Evolutionary conservation across 2,113 vertebrate species (phyloP).

Genomic region (Brienomyrus brachyistius): DNA sequence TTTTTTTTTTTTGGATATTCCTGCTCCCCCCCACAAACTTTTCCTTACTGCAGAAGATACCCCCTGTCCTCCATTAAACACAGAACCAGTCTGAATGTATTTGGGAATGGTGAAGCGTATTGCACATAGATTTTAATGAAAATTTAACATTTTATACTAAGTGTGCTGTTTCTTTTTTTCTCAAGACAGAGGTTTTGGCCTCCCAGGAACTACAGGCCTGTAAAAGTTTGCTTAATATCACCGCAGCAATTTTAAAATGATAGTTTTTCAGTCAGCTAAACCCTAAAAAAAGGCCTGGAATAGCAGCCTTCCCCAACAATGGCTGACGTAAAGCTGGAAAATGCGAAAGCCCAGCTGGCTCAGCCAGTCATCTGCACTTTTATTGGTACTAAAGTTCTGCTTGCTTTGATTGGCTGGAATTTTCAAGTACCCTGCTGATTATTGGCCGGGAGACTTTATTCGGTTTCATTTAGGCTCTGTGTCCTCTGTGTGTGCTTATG

Average conservation of each 20-base stretch:
- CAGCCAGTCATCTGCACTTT: background rate
- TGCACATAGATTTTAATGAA: background rate
- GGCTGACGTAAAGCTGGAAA: background rate
- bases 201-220: background rate
- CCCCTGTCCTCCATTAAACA: background rate
- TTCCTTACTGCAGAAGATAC: background rate
- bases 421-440: background rate
- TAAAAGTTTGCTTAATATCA: background rate
- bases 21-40: background rate
- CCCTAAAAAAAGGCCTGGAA: background rate
- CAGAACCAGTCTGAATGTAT: background rate
- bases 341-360: constrained; percentile 1
- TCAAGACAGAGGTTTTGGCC: background rate
- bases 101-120: background rate
- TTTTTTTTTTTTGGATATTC: background rate
- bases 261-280: background rate
- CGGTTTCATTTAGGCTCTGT: background rate
- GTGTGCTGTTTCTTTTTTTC: background rate
- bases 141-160: background rate
- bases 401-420: background rate
- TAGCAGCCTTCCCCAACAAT: background rate
- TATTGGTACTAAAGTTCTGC: background rate
- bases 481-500: background rate
- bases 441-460: background rate
- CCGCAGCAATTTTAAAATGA: background rate